phyloP scores from a whole-genome alignment of 2,888 invertebrate genomes.

The Mantis religiosa region DNA sequence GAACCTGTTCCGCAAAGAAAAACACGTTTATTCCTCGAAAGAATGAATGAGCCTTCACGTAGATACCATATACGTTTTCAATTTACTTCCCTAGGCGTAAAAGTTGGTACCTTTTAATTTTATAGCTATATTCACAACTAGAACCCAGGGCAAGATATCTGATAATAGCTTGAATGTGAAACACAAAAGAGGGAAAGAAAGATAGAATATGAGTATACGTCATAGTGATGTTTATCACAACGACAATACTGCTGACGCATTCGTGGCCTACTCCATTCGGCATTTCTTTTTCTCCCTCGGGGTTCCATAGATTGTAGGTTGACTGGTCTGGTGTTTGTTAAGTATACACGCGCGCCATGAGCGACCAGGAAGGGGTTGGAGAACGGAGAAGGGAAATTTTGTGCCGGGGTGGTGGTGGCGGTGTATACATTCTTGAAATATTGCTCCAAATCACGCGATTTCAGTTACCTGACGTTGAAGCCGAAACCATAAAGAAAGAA shows the following conservation, averaged over 20 bases:
- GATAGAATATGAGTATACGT: not conserved
- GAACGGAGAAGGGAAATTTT: not conserved
- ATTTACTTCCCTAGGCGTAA: too few species aligned
- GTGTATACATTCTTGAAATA: conserved; percentile 16
- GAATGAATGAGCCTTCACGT: not conserved
- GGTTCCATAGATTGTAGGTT: not conserved
- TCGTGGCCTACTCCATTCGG: not conserved
- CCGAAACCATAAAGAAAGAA: not conserved
- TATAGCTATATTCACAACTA: too few species aligned
- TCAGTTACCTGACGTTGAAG: not conserved
- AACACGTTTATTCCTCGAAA: not conserved
- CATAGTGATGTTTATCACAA: not conserved
- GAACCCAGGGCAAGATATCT: not conserved
- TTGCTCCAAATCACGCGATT: conserved; percentile 18
- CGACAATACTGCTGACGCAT: not conserved
- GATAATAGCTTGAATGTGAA: not conserved
- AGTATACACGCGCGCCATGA: not conserved
- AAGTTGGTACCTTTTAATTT: too few species aligned
- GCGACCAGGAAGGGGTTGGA: not conserved
- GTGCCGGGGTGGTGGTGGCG: not conserved
- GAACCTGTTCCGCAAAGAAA: not conserved
- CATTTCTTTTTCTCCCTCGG: not conserved
- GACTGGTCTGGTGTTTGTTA: not conserved
- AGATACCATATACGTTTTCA: not conserved
- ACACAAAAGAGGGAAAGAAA: not conserved